These are phyloP conservation scores for Onychomys arenicola DNA, from an alignment of 2,797 vertebrate genomes.

Conservation along the genomic window DNA sequence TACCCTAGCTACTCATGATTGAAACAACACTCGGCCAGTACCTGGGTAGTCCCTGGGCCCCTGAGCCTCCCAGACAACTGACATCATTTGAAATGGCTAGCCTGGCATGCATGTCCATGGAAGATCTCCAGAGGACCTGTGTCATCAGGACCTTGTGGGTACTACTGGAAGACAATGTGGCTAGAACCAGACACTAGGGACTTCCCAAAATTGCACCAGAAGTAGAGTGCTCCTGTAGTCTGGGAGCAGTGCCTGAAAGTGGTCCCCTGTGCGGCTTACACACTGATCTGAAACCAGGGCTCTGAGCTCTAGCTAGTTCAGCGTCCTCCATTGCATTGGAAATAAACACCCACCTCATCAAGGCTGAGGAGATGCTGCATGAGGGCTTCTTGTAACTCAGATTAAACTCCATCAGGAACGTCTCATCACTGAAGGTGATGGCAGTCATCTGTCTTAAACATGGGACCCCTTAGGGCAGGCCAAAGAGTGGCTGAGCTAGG, in stretches of 20 bases:
- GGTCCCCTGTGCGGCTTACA: not conserved
- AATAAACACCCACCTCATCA: not conserved
- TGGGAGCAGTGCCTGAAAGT: not conserved
- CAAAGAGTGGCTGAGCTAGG: not conserved
- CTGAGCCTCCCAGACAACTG: not conserved
- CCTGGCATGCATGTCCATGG: not conserved
- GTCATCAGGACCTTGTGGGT: no score
- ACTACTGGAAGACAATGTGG: no score
- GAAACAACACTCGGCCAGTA: not conserved
- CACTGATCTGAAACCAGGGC: not conserved
- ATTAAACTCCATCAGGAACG: not conserved
- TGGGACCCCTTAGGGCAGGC: not conserved
- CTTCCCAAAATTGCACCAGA: not conserved
- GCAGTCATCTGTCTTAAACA: not conserved
- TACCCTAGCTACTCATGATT: rapidly evolving
- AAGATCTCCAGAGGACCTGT: no score
- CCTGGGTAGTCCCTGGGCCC: not conserved
- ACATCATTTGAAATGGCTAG: not conserved
- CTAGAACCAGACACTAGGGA: not conserved
- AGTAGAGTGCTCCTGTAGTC: not conserved
- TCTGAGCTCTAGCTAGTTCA: not conserved
- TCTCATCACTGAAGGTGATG: not conserved
- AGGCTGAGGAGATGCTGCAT: not conserved
- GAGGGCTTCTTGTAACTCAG: not conserved
- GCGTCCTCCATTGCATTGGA: not conserved